phyloP scores from a whole-genome alignment of 2,888 invertebrate genomes.

The Byasa hedistus region DNA sequence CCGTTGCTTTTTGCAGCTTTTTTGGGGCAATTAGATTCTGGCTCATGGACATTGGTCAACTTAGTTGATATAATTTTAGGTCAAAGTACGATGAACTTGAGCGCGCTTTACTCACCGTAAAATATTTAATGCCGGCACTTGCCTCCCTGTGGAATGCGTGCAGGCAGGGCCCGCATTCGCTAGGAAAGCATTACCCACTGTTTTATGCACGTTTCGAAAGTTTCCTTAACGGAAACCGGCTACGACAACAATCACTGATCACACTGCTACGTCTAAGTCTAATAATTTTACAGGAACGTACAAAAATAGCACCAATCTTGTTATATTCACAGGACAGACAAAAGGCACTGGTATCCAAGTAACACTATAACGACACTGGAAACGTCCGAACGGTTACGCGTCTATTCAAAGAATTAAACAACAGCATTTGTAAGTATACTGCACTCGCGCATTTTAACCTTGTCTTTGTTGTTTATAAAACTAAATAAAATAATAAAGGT shows the following conservation, averaged over 20 bases:
- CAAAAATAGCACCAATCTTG: slow-evolving; percentile 65
- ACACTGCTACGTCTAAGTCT: slow-evolving; percentile 65
- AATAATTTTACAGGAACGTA: slow-evolving; percentile 62
- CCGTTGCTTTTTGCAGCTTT: not conserved
- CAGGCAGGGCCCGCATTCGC: slow-evolving; percentile 75
- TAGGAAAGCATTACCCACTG: slow-evolving; percentile 76
- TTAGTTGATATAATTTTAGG: slow-evolving; percentile 57
- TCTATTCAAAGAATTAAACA: slow-evolving; percentile 44
- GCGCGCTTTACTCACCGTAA: slow-evolving; percentile 76
- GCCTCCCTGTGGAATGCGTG: slow-evolving; percentile 77
- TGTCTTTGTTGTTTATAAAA: slow-evolving; percentile 52
- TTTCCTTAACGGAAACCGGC: slow-evolving; percentile 76
- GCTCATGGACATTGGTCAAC: slow-evolving; percentile 34
- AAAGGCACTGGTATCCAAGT: slow-evolving; percentile 74
- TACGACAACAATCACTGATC: slow-evolving; percentile 79
- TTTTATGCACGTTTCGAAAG: slow-evolving; percentile 78
- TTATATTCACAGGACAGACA: slow-evolving; percentile 71
- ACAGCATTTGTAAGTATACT: slow-evolving; percentile 44
- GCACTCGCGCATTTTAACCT: slow-evolving; percentile 60
- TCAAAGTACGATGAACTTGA: slow-evolving; percentile 78
- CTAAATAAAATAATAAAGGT: slow-evolving; percentile 59
- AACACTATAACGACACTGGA: slow-evolving; percentile 56
- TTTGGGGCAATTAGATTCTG: slow-evolving; percentile 50
- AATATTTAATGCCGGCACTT: slow-evolving; percentile 78
- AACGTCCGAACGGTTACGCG: slow-evolving; percentile 45